Conservation (phyloP, 2,113 vertebrate genomes). For the Agelaius phoeniceus region DNA sequence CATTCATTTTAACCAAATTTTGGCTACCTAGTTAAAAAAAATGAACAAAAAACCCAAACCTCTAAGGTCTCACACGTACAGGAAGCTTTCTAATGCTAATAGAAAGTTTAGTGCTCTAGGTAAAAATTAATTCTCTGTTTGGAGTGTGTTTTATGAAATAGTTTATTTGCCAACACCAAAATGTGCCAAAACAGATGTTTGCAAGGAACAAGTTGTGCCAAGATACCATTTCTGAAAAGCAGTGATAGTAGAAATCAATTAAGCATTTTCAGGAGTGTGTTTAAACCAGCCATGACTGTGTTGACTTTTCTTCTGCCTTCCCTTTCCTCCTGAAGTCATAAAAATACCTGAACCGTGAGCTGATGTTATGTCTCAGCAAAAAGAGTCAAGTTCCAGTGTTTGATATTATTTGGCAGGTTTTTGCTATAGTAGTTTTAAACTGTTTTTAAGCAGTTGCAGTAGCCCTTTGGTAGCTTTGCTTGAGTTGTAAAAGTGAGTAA, state of each 20-base stretch:
- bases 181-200: neutral
- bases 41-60: accelerated
- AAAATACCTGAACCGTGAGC: neutral
- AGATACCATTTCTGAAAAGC: neutral
- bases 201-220: neutral
- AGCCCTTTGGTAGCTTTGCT: neutral
- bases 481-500: neutral
- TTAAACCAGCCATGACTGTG: neutral
- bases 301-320: neutral
- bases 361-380: neutral
- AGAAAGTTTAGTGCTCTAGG: neutral
- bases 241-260: neutral
- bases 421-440: neutral
- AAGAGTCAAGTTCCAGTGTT: neutral
- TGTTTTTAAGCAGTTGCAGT: neutral
- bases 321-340: neutral
- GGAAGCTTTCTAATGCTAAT: neutral
- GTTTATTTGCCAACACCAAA: neutral
- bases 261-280: neutral
- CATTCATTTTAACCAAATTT: neutral
- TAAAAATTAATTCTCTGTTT: neutral
- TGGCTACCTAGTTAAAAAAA: neutral
- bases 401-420: neutral
- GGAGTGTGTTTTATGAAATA: neutral
- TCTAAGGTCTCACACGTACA: neutral